Evolutionary conservation across 37 sponge, comb jelly and placozoan species (phyloP).

Genomic region (Theonella swinhoei): DNA sequence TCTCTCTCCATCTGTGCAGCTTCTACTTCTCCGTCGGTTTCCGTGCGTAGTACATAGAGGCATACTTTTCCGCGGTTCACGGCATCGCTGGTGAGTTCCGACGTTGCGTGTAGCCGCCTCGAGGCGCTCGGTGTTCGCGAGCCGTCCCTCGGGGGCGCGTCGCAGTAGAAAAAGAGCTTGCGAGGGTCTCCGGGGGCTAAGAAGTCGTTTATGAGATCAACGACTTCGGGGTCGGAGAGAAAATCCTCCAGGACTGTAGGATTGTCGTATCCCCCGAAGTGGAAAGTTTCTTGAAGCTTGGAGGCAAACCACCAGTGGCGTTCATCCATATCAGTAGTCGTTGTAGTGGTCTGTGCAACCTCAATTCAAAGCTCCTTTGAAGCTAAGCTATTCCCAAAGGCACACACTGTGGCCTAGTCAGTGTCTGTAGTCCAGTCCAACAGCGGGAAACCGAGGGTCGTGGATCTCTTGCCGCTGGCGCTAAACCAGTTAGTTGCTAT

Average conservation of each 20-base stretch:
- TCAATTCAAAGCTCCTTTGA: no score
- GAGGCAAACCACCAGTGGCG: conserved; percentile 96
- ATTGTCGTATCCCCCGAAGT: conserved; percentile 90
- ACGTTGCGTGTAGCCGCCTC: conserved; percentile 46
- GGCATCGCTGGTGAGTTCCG: conserved; percentile 44
- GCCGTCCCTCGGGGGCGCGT: conserved; percentile 24
- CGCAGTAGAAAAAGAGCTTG: conserved; percentile 89
- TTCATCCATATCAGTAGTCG: conserved; percentile 77
- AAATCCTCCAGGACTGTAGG: conserved; percentile 94
- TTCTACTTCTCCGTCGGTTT: conserved; percentile 51
- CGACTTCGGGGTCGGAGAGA: conserved; percentile 78
- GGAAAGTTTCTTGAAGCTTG: conserved; percentile 94
- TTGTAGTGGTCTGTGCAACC: no score
- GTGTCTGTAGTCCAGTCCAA: no score
- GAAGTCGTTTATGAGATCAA: conserved; percentile 78
- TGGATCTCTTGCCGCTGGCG: no score
- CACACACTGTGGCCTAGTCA: no score
- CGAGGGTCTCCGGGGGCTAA: conserved; percentile 72
- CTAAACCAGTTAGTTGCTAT: no score
- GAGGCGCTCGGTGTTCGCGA: conserved; percentile 9
- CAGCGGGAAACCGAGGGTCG: no score
- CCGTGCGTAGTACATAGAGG: conserved; percentile 65
- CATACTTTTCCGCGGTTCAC: conserved; percentile 44
- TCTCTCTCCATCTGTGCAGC: conserved; percentile 67
- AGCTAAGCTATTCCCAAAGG: no score